Evolutionary conservation across 1,140 invertebrate genomes (phyloP).

Genomic region (Cyrtorhinus lividipennis): DNA sequence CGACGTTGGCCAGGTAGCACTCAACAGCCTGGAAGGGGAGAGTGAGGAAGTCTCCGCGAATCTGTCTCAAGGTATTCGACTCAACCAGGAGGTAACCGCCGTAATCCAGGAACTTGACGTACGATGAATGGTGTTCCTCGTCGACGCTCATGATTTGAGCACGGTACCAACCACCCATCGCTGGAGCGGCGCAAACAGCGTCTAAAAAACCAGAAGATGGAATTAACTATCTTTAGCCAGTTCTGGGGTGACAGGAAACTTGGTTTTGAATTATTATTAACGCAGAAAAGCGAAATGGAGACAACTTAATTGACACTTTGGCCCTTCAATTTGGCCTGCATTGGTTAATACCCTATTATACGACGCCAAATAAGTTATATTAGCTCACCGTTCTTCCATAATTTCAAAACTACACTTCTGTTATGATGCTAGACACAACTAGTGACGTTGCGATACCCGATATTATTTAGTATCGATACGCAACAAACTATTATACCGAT

Average conservation of each 20-base stretch:
- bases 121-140: constrained; percentile 48
- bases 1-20: constrained; percentile 77
- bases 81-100: constrained; percentile 76
- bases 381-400: too few relatives aligned
- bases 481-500: too few relatives aligned
- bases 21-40: constrained; percentile 94
- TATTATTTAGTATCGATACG: too few relatives aligned
- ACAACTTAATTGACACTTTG: background rate
- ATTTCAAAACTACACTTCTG: too few relatives aligned
- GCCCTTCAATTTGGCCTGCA: too few relatives aligned
- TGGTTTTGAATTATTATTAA: background rate
- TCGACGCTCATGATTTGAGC: constrained; percentile 62
- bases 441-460: too few relatives aligned
- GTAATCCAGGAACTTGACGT: constrained; percentile 83
- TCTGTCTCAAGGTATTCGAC: constrained; percentile 62
- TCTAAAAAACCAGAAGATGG: constrained; percentile 52
- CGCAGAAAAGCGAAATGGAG: background rate
- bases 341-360: too few relatives aligned
- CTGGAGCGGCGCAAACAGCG: constrained; percentile 74
- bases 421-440: too few relatives aligned
- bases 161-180: constrained; percentile 73
- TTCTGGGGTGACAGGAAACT: background rate
- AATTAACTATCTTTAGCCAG: background rate
- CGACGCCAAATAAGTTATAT: too few relatives aligned
- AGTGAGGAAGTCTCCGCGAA: constrained; percentile 78